Percentiles rank a stretch among this genome's conserved stretches.
phyloP scores from a whole-genome alignment of 2,888 invertebrate genomes.

The Cephus spinipes region DNA sequence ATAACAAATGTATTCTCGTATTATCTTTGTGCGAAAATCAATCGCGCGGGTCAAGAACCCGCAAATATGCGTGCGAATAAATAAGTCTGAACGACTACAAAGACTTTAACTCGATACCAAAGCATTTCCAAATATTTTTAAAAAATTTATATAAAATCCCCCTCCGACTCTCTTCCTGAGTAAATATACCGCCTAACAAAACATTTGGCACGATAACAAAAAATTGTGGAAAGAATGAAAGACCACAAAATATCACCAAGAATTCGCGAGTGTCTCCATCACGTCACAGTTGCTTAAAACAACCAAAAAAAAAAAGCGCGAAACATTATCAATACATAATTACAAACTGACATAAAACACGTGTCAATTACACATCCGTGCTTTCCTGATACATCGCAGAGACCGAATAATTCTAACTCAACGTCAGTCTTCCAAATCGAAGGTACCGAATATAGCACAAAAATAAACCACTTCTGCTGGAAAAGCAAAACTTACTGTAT shows the following conservation, averaged over 20 bases:
- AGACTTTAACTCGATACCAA: neutral
- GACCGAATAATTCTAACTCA: neutral
- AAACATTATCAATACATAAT: neutral
- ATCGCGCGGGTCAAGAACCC: neutral
- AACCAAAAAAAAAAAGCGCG: neutral
- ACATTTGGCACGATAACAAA: neutral
- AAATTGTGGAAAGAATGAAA: neutral
- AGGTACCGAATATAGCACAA: neutral
- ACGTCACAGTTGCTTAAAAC: neutral
- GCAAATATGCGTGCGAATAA: neutral
- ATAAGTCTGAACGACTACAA: neutral
- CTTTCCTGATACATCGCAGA: neutral
- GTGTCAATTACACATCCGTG: neutral
- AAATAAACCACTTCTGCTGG: neutral
- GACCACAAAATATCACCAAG: neutral
- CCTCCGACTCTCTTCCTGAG: neutral
- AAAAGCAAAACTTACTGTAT: conserved; percentile 57
- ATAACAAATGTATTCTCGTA: neutral
- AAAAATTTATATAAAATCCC: neutral
- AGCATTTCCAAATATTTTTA: neutral
- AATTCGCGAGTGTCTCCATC: neutral
- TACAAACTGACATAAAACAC: neutral
- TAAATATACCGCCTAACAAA: neutral
- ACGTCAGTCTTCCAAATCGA: neutral
- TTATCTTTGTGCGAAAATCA: neutral